Conservation (phyloP, 2,888 invertebrate species). For the Hipparchia sbordonii region DNA sequence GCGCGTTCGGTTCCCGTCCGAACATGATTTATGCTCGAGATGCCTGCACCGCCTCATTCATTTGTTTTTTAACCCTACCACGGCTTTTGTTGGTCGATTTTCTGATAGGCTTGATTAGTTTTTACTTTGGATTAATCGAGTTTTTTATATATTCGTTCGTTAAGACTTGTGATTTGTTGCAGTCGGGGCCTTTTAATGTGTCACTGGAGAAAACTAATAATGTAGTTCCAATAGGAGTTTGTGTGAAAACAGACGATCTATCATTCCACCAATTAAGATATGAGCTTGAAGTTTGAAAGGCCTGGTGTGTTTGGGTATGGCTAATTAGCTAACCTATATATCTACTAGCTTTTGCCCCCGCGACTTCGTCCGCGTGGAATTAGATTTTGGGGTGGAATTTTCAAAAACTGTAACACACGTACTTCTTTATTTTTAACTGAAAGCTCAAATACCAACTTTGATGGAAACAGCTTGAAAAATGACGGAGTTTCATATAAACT, state of each 20-base stretch:
- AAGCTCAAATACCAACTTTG: no score
- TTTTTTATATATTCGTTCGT: constrained; percentile 44
- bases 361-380: no score
- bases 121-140: constrained; percentile 72
- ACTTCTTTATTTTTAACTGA: no score
- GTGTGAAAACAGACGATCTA: constrained; percentile 1
- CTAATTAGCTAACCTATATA: background rate
- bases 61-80: constrained; percentile 70
- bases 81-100: constrained; percentile 64
- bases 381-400: no score
- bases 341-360: no score
- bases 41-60: constrained; percentile 75
- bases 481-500: no score
- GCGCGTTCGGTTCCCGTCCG: constrained; percentile 63
- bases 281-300: background rate
- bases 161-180: constrained; percentile 33
- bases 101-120: constrained; percentile 79
- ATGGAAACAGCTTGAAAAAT: no score
- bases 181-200: constrained; percentile 26
- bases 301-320: background rate
- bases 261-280: constrained; percentile 7
- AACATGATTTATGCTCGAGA: constrained; percentile 73
- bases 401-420: no score
- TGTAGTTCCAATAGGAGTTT: constrained; percentile 3
- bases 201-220: constrained; percentile 22